phyloP scores from a whole-genome alignment of 2,113 vertebrate genomes.

The Amphiprion ocellaris region DNA sequence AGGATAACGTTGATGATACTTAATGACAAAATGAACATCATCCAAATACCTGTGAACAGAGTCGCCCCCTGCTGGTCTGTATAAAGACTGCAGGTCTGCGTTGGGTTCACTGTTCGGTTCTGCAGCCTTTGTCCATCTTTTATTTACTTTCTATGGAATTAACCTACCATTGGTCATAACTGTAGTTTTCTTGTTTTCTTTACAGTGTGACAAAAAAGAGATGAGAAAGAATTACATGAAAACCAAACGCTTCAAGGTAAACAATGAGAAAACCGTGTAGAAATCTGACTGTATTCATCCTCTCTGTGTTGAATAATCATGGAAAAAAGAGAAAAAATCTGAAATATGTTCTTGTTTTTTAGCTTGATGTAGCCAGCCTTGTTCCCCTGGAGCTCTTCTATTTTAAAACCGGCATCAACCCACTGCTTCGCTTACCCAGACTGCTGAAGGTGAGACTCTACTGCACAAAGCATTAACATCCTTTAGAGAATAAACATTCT shows the following conservation, averaged over 20 bases:
- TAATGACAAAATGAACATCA: no score
- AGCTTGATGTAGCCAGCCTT: slow-evolving; percentile 93
- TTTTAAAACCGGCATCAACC: slow-evolving; percentile 91
- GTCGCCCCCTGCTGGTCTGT: no score
- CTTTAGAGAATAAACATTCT: no score
- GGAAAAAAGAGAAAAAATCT: neutral
- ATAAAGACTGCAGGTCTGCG: neutral
- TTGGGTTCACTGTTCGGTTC: no score
- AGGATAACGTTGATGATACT: no score
- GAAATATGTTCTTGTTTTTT: slow-evolving; percentile 58
- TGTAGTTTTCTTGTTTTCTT: slow-evolving; percentile 23
- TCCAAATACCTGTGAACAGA: no score
- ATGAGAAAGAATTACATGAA: slow-evolving; percentile 93
- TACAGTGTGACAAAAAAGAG: slow-evolving; percentile 90
- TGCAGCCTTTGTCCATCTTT: no score
- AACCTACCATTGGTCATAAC: neutral
- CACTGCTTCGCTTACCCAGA: slow-evolving; percentile 92
- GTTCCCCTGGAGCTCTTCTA: slow-evolving; percentile 95
- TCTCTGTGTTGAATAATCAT: neutral
- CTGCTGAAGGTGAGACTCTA: slow-evolving; percentile 89
- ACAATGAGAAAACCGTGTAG: neutral
- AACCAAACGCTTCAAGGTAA: slow-evolving; percentile 92
- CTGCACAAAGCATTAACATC: neutral
- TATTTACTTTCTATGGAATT: no score
- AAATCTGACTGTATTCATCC: neutral